These are phyloP conservation scores for Pomatostomus ruficeps DNA, from an alignment of 2,113 vertebrate genomes.

Conservation along the genomic window DNA sequence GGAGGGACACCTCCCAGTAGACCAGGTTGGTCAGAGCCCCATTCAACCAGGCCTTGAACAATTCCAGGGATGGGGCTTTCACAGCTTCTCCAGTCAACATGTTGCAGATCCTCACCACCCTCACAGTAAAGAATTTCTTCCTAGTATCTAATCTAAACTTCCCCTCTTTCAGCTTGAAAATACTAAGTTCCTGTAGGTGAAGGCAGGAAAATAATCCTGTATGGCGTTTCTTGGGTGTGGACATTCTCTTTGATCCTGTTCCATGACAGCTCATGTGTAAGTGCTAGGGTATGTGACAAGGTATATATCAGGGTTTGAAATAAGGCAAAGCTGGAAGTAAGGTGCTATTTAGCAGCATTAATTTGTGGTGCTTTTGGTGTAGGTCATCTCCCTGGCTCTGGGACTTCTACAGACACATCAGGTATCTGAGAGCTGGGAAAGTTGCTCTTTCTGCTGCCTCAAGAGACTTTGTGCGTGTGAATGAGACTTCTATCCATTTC, in stretches of 20 bases:
- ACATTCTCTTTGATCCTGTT: slow-evolving; percentile 29
- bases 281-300: neutral
- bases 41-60: neutral
- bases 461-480: fast-evolving
- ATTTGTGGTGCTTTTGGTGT: neutral
- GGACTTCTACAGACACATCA: neutral
- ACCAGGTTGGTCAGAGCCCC: neutral
- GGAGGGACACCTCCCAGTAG: neutral
- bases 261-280: neutral
- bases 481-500: neutral
- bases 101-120: neutral
- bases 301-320: neutral
- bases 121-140: neutral
- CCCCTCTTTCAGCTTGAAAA: neutral
- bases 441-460: neutral
- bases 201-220: neutral
- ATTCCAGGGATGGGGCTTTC: neutral
- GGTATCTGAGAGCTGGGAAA: neutral
- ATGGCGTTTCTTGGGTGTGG: slow-evolving; percentile 9
- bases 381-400: neutral
- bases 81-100: neutral
- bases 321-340: neutral
- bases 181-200: neutral
- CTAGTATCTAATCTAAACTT: neutral
- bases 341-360: neutral